These are phyloP conservation scores for Aegithalos caudatus DNA, from an alignment of 2,113 vertebrate species.

Conservation along the genomic window DNA sequence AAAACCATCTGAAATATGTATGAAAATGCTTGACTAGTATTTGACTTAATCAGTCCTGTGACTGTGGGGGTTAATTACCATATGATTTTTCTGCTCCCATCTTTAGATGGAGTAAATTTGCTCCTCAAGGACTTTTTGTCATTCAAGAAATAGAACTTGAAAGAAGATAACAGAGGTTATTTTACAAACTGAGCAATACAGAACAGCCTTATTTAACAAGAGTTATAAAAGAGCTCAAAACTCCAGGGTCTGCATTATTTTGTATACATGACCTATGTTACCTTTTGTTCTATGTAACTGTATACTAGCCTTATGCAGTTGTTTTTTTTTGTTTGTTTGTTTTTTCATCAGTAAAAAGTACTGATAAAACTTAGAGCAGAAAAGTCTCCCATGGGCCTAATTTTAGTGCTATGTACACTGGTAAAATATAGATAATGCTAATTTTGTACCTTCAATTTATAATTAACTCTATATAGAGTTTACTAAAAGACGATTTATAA, in stretches of 20 bases:
- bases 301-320: not conserved
- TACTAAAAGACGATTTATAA: not conserved
- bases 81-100: slow-evolving; percentile 9
- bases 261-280: not conserved
- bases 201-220: not conserved
- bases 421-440: not conserved
- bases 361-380: not conserved
- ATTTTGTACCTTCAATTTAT: not conserved
- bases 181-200: not conserved
- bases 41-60: slow-evolving; percentile 31
- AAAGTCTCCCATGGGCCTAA: not conserved
- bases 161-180: not conserved
- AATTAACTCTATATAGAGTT: not conserved
- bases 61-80: slow-evolving; percentile 10
- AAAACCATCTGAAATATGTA: not conserved
- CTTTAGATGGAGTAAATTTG: slow-evolving; percentile 20
- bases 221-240: not conserved
- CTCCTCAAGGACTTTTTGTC: not conserved
- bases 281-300: not conserved
- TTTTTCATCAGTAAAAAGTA: not conserved
- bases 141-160: slow-evolving; percentile 15
- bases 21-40: slow-evolving; percentile 7
- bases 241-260: not conserved
- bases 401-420: not conserved
- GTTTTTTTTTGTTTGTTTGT: not conserved